These are phyloP conservation scores for Microhierax caerulescens DNA, from an alignment of 2,797 vertebrate genomes.

Conservation along the genomic window DNA sequence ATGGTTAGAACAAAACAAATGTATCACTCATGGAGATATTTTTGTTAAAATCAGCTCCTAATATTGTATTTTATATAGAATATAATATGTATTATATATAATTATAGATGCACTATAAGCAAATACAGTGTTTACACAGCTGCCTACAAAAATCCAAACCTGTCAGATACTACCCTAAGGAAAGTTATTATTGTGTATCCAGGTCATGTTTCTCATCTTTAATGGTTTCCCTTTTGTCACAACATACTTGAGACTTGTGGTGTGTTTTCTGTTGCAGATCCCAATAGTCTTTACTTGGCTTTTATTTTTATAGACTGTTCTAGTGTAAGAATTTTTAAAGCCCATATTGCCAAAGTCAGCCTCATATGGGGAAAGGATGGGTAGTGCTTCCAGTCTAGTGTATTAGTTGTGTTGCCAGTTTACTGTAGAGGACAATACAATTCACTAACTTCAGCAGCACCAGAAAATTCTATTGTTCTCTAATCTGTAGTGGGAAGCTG, in stretches of 20 bases:
- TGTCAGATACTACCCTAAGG: neutral
- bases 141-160: neutral
- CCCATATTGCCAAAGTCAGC: neutral
- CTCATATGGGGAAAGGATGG: neutral
- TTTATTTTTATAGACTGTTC: neutral
- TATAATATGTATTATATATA: too few relatives aligned
- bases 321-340: neutral
- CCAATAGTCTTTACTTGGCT: neutral
- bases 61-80: too few relatives aligned
- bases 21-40: neutral
- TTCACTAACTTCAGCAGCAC: neutral
- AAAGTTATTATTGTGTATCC: neutral
- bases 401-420: neutral
- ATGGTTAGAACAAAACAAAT: neutral
- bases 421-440: neutral
- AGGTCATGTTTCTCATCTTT: neutral
- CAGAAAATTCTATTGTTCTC: neutral
- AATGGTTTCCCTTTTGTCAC: neutral
- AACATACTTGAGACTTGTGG: neutral
- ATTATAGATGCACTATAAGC: neutral
- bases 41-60: neutral
- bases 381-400: neutral
- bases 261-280: neutral
- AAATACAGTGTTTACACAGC: neutral
- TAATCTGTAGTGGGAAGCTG: neutral